Evolutionary conservation across 2,888 invertebrate genomes (phyloP).

Genomic region (Terebella lapidaria): DNA sequence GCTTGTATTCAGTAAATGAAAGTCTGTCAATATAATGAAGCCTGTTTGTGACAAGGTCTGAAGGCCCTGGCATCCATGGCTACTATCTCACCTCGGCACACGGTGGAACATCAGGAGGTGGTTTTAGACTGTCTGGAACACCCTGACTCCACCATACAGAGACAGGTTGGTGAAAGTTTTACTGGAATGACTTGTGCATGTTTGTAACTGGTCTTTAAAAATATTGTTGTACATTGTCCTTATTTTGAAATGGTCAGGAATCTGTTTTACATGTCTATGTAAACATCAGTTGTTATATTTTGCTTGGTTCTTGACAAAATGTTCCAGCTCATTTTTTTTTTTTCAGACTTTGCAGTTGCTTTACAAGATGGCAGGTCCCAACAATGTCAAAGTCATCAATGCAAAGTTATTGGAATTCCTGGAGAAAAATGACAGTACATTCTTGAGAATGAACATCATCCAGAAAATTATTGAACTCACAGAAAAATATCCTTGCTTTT

Average conservation of each 20-base stretch:
- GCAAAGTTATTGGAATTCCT: constrained; percentile 37
- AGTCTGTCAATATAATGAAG: no score
- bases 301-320: no score
- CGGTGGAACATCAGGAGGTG: constrained; percentile 41
- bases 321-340: no score
- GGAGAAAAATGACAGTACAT: constrained; percentile 24
- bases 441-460: constrained; percentile 29
- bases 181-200: no score
- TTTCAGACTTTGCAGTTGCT: constrained; percentile 45
- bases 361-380: constrained; percentile 41
- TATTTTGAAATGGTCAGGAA: no score
- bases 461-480: constrained; percentile 27
- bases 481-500: constrained; percentile 2
- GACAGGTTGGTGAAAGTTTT: constrained; percentile 34
- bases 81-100: constrained; percentile 33
- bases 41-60: constrained; percentile 31
- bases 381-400: constrained; percentile 43
- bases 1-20: no score
- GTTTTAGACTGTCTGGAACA: constrained; percentile 47
- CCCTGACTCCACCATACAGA: constrained; percentile 39
- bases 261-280: no score
- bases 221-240: no score
- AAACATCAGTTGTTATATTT: no score
- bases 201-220: no score
- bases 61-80: constrained; percentile 42